Percentiles rank a stretch among this genome's conserved stretches.
Evolutionary conservation across 2,888 invertebrate species (phyloP).

Genomic region (Allacma fusca): DNA sequence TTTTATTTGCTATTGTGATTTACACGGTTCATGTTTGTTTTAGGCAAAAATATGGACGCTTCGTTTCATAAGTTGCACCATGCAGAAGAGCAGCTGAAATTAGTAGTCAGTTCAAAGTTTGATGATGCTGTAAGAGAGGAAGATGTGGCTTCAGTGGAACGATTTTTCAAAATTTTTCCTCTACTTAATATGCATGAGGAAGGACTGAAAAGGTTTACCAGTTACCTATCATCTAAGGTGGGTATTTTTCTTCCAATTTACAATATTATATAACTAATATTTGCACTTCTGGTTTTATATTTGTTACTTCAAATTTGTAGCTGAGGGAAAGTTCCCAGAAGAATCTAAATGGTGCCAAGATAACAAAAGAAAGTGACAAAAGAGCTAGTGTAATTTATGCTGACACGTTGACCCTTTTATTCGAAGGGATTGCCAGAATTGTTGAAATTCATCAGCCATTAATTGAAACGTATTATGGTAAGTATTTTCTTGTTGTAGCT

Average conservation of each 20-base stretch:
- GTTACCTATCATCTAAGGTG: slow-evolving; percentile 84
- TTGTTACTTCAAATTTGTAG: slow-evolving; percentile 62
- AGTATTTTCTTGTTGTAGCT: too few species aligned
- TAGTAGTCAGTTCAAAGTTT: slow-evolving; percentile 80
- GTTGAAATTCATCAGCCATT: slow-evolving; percentile 88
- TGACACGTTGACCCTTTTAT: slow-evolving; percentile 82
- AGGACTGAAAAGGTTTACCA: slow-evolving; percentile 86
- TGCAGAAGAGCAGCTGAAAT: slow-evolving; percentile 76
- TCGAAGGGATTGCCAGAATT: slow-evolving; percentile 84
- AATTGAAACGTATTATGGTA: slow-evolving; percentile 86
- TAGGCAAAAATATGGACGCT: slow-evolving; percentile 75
- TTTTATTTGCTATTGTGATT: too few species aligned
- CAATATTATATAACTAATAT: too few species aligned
- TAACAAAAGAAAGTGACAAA: slow-evolving; percentile 74
- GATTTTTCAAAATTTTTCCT: slow-evolving; percentile 97
- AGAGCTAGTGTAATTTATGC: slow-evolving; percentile 81
- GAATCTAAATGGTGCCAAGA: slow-evolving; percentile 74
- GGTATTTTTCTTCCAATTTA: slow-evolving; percentile 38
- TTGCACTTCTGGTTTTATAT: background rate
- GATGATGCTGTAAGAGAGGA: slow-evolving; percentile 88
- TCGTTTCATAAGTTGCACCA: slow-evolving; percentile 78
- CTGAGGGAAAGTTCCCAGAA: slow-evolving; percentile 75
- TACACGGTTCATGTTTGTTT: too few species aligned
- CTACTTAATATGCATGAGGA: slow-evolving; percentile 88
- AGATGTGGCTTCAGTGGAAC: slow-evolving; percentile 88